A percentile compares a stretch with the other conserved stretches of the same genome.
These are phyloP conservation scores for Cheilosia pagana DNA, from an alignment of 2,888 invertebrate genomes.

Conservation along the genomic window DNA sequence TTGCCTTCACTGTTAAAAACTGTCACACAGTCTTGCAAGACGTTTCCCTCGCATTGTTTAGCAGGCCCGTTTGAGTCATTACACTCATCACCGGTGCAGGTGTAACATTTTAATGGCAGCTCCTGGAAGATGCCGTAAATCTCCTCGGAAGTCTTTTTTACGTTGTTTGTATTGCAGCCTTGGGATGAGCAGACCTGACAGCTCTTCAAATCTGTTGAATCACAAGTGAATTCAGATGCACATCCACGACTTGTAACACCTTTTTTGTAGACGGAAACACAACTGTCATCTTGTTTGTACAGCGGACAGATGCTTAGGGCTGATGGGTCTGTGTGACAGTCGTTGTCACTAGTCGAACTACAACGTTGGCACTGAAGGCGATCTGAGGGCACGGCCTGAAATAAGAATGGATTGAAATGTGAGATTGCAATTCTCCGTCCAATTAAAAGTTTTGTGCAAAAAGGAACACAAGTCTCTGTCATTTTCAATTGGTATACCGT, in stretches of 20 bases:
- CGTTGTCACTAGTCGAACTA: slow-evolving; percentile 65
- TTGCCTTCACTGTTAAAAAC: slow-evolving; percentile 67
- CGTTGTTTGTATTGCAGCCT: slow-evolving; percentile 75
- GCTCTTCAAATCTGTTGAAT: slow-evolving; percentile 43
- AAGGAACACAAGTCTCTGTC: no score
- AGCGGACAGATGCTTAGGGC: slow-evolving; percentile 68
- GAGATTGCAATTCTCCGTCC: no score
- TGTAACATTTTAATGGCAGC: slow-evolving; percentile 76
- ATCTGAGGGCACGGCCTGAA: slow-evolving; percentile 45
- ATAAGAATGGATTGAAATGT: background rate
- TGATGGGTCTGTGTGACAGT: slow-evolving; percentile 66
- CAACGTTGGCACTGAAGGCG: slow-evolving; percentile 76
- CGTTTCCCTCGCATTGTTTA: slow-evolving; percentile 72
- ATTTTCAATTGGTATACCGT: no score
- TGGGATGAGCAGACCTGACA: slow-evolving; percentile 73
- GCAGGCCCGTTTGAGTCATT: slow-evolving; percentile 39
- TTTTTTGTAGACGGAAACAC: slow-evolving; percentile 73
- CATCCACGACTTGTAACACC: slow-evolving; percentile 76
- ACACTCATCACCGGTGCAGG: slow-evolving; percentile 69
- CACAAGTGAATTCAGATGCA: slow-evolving; percentile 72
- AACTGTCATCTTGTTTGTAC: slow-evolving; percentile 69
- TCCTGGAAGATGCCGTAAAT: slow-evolving; percentile 76
- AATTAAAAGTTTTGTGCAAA: no score
- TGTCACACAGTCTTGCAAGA: slow-evolving; percentile 76
- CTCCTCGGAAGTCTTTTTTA: slow-evolving; percentile 70